Evolutionary conservation across 2,888 invertebrate species (phyloP).

Genomic region (Apodemia mormo): DNA sequence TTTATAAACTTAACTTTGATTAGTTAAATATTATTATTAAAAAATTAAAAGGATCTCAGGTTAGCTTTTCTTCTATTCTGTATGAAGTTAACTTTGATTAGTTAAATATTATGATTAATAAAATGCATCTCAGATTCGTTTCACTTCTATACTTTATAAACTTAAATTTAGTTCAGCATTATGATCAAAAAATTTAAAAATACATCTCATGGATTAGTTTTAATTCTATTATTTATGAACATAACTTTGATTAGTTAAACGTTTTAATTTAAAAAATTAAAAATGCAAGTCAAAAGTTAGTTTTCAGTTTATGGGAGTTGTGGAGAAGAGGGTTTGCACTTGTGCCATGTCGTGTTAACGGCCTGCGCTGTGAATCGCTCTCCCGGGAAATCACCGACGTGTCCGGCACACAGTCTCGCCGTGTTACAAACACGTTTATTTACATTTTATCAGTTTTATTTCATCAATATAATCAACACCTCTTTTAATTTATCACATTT

Average conservation of each 20-base stretch:
- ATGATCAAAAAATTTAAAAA: conserved; percentile 25
- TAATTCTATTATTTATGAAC: neutral
- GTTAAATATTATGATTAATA: too few relatives aligned
- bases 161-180: neutral
- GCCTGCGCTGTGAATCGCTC: conserved; percentile 51
- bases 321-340: conserved; percentile 19
- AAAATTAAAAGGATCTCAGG: too few relatives aligned
- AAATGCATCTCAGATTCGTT: too few relatives aligned
- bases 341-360: conserved; percentile 43
- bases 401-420: conserved; percentile 39
- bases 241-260: neutral
- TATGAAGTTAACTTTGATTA: too few relatives aligned
- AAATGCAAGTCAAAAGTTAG: conserved; percentile 24
- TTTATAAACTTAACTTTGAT: too few relatives aligned
- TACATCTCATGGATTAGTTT: neutral
- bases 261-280: conserved; percentile 7
- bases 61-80: too few relatives aligned
- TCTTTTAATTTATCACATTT: too few relatives aligned
- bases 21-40: too few relatives aligned
- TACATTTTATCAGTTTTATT: conserved; percentile 19
- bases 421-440: conserved; percentile 24
- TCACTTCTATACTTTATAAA: too few relatives aligned
- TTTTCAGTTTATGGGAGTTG: conserved; percentile 25
- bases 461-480: neutral
- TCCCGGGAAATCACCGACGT: conserved; percentile 65